Conservation (phyloP, 2,888 invertebrate species). For the Acrobasis consociella region DNA sequence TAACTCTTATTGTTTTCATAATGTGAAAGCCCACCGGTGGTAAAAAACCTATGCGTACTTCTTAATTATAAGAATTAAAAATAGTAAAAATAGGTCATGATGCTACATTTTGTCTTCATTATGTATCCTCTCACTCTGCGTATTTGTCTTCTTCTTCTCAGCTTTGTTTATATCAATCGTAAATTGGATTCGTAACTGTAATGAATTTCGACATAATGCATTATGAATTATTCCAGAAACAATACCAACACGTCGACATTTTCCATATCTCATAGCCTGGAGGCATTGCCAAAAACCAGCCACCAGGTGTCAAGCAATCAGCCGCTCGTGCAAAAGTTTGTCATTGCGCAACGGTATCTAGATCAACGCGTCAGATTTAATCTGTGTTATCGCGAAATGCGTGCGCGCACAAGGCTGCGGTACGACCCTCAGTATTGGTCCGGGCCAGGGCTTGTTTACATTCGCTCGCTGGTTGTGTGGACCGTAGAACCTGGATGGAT, state of each 20-base stretch:
- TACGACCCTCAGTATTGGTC: slow-evolving; percentile 26
- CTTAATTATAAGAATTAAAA: too few relatives aligned
- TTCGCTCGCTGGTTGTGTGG: background rate
- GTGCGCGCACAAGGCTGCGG: slow-evolving; percentile 39
- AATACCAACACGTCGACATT: too few relatives aligned
- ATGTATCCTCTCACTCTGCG: too few relatives aligned
- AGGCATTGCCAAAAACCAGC: slow-evolving; percentile 6
- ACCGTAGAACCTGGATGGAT: background rate
- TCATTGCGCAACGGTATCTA: slow-evolving; percentile 39
- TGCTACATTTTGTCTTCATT: too few relatives aligned
- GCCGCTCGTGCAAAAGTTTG: slow-evolving; percentile 3
- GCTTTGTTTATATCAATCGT: too few relatives aligned
- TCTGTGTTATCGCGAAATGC: slow-evolving; percentile 37
- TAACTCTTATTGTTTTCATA: background rate
- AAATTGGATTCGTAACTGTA: too few relatives aligned
- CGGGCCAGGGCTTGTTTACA: background rate
- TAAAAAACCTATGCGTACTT: too few relatives aligned
- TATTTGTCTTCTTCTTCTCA: too few relatives aligned
- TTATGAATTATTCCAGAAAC: too few relatives aligned
- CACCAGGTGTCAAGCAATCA: background rate
- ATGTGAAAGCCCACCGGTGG: background rate
- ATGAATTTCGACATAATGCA: too few relatives aligned
- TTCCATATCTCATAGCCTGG: background rate
- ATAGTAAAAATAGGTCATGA: too few relatives aligned
- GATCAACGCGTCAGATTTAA: slow-evolving; percentile 46